Percentiles rank a stretch among this genome's conserved stretches.
Evolutionary conservation across 2,888 invertebrate genomes (phyloP).

Genomic region (Trichogramma evanescens): DNA sequence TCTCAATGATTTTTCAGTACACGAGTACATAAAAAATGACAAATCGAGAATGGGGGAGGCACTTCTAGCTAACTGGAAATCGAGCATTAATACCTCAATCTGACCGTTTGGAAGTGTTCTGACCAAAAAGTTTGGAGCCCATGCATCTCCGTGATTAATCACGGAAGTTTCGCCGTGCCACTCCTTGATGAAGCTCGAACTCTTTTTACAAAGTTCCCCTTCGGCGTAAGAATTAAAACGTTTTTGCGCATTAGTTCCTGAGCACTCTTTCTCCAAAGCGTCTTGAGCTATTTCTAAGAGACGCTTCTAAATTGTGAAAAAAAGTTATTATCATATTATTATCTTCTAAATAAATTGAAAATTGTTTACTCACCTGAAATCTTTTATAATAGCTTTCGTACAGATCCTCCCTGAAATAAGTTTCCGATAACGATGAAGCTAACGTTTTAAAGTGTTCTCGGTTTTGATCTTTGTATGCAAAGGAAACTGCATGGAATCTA

Average conservation of each 20-base stretch:
- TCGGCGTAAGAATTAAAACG: constrained; percentile 53
- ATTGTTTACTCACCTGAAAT: constrained; percentile 23
- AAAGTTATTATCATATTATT: not conserved
- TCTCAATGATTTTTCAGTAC: constrained; percentile 56
- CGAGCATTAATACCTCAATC: constrained; percentile 56
- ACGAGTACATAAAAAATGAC: constrained; percentile 57
- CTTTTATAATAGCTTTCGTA: constrained; percentile 38
- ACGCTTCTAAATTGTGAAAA: constrained; percentile 1
- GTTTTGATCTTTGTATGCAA: constrained; percentile 46
- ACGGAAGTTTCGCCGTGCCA: constrained; percentile 48
- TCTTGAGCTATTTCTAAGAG: constrained; percentile 50
- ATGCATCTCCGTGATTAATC: constrained; percentile 66
- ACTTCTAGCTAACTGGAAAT: constrained; percentile 61
- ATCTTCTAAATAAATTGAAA: not conserved
- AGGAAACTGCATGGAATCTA: constrained; percentile 48
- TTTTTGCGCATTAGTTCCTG: constrained; percentile 53
- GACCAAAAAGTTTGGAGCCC: constrained; percentile 69
- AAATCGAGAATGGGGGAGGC: constrained; percentile 56
- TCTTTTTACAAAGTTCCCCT: constrained; percentile 51
- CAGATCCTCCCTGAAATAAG: constrained; percentile 32
- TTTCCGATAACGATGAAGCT: constrained; percentile 32
- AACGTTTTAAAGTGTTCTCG: constrained; percentile 38
- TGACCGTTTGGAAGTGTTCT: constrained; percentile 38
- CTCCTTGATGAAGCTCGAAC: constrained; percentile 45
- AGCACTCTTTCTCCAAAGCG: constrained; percentile 60